Conservation (phyloP, 2,888 invertebrate genomes). For the Lysandra coridon region DNA sequence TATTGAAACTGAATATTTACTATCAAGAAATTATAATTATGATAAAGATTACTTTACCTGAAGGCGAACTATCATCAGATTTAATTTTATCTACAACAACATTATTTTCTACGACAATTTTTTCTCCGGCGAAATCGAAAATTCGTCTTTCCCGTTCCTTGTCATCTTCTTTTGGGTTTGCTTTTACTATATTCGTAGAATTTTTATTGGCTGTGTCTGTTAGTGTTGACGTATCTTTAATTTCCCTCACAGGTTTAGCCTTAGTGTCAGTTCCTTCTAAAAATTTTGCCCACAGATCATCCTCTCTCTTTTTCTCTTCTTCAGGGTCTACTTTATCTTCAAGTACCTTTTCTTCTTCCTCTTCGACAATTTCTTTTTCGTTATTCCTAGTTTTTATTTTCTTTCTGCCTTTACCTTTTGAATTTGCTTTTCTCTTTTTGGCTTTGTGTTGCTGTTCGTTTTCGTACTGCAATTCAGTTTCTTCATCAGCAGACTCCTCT, state of each 20-base stretch:
- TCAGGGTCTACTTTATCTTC: conserved; percentile 71
- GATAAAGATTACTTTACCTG: conserved; percentile 49
- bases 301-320: conserved; percentile 85
- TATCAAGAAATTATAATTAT: neutral
- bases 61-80: conserved; percentile 52
- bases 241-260: conserved; percentile 49
- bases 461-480: conserved; percentile 79
- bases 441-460: conserved; percentile 65
- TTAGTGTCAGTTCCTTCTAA: conserved; percentile 84
- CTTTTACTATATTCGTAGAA: conserved; percentile 30
- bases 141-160: conserved; percentile 82
- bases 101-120: conserved; percentile 80
- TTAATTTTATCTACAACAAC: conserved; percentile 67
- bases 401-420: conserved; percentile 52
- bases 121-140: conserved; percentile 94
- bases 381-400: conserved; percentile 53
- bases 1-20: neutral
- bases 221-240: conserved; percentile 42
- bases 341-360: conserved; percentile 51
- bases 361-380: conserved; percentile 41
- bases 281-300: conserved; percentile 90
- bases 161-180: conserved; percentile 60
- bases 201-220: conserved; percentile 35
- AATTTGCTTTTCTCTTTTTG: conserved; percentile 59
- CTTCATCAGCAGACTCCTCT: conserved; percentile 83